Base-by-base conservation (phyloP, 2,113 vertebrate species). In the Hydrolagus affinis region DNA sequence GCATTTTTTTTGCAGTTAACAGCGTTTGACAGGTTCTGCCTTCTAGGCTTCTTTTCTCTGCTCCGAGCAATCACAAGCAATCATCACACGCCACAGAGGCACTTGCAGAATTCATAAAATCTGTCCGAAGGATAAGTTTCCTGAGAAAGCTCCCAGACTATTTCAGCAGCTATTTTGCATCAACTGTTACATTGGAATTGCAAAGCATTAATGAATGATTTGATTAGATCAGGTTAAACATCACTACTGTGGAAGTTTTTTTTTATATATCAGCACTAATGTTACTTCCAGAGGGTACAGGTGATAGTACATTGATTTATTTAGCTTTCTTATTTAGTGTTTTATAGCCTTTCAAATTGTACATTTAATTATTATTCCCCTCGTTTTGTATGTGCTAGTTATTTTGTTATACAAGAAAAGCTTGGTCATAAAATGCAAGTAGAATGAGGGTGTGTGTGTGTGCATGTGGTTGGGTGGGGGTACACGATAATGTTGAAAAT, bases 21-120 rank as follows among this genome's bases (percentile, higher is more conserved):
- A 19, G 57, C 87, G 89, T 87, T 85, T 88, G 86, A 90, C 89
- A 88, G 62, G 32, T 57, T 75, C 85, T 85, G 76, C 85, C 85
- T 0, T 87, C 70, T 86, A 88, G 68, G 76, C 87, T 90, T 85
- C 60, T 89, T 87, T 90, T 88, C 86, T 75, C 85, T 87, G 85
- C 70, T 87, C 32, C 88, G 86, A 87, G 83, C 74, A 87, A 70
- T 86, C 66, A 86, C 62, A 32, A 89, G 2, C 44, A 44, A 44
- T 44, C 44, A 6, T 44, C 44, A 44, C 44, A 44, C 2, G 76
- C 85, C 88, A 87, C 86, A 87, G 28, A 83, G 89, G 88, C 86
- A 71, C 86, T n/a, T 85, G 32, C 77, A 44, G 21, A 75, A 75
- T 85, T 86, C 89, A 25, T 70, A 89, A 1, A 85, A 76, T 86